These are phyloP conservation scores for Agrotis clavis DNA, from an alignment of 2,888 invertebrate genomes.

Conservation along the genomic window DNA sequence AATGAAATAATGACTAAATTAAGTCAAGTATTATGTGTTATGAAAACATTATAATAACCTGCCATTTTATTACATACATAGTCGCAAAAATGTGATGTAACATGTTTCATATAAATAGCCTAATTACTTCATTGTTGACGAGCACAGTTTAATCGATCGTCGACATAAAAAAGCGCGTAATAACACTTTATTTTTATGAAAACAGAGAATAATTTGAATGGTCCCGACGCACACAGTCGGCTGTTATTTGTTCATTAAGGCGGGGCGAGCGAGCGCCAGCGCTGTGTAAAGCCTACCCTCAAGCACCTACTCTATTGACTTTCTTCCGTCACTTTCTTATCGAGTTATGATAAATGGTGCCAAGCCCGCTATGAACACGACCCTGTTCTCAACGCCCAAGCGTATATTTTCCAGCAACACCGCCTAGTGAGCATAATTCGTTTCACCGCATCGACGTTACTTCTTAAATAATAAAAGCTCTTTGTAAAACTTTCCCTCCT, in stretches of 20 bases:
- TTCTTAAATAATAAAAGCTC: slow-evolving; percentile 91
- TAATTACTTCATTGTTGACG: slow-evolving; percentile 57
- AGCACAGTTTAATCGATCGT: slow-evolving; percentile 59
- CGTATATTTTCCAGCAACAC: slow-evolving; percentile 69
- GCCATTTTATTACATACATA: not conserved
- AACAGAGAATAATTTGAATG: slow-evolving; percentile 70
- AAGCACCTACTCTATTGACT: slow-evolving; percentile 90
- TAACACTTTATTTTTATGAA: slow-evolving; percentile 70
- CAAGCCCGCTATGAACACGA: slow-evolving; percentile 66
- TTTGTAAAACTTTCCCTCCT: slow-evolving; percentile 91
- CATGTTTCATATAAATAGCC: slow-evolving; percentile 50
- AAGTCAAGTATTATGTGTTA: not conserved
- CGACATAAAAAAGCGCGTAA: slow-evolving; percentile 61
- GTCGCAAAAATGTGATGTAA: slow-evolving; percentile 46
- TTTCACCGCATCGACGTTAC: slow-evolving; percentile 87
- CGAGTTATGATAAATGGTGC: slow-evolving; percentile 87
- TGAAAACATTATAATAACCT: slow-evolving; percentile 8
- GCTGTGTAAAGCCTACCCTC: slow-evolving; percentile 86
- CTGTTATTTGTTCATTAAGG: slow-evolving; percentile 82
- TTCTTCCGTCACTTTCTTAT: slow-evolving; percentile 90
- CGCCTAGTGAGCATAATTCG: slow-evolving; percentile 83
- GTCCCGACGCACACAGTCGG: slow-evolving; percentile 65
- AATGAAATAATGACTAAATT: no score
- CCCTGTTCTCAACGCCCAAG: slow-evolving; percentile 67
- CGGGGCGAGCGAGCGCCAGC: slow-evolving; percentile 76